Base-by-base conservation (phyloP, 1,140 invertebrate genomes). In the Phenacoccus solenopsis region DNA sequence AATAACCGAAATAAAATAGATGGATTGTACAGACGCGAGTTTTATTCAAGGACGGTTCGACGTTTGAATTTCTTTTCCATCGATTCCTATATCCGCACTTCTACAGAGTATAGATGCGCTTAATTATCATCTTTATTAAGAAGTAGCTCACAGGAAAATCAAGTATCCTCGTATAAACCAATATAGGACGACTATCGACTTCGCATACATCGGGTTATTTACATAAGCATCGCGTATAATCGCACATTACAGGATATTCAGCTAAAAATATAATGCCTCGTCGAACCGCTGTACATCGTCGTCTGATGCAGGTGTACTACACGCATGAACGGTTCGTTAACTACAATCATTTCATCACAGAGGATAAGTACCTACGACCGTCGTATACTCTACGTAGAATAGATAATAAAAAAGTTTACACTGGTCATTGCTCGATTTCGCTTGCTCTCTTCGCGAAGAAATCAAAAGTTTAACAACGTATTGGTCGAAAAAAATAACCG, bases 241-340 rank as follows among this genome's bases (percentile, higher is more conserved):
- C 38, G 38, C 20, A 49, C 38, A 49, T 49, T n/a, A n/a, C 38
- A 49, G 38, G 38, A 49, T 49, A 49, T 49, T 49, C 16, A 49
- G 38, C 20, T 49, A 16, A n/a, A 49, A 49, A 49, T 49, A 49
- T n/a, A 16, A 7, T 7, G 30, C 30, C 5, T 32, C 30, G 30
- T 32, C 30, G 30, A 5, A 5, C n/a, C n/a, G n/a, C n/a, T n/a
- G n/a, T n/a, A n/a, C n/a, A n/a, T n/a, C n/a, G n/a, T n/a, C n/a
- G n/a, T n/a, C n/a, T n/a, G 38, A 49, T 49, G 38, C 38, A 49
- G 38, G 38, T 49, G 38, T 49, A 49, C 16, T 49, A 16, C 20
- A 49, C 38, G 38, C 38, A 49, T 49, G 38, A 49, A 49, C 38
- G 38, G 38, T 49, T 49, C 38, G 38, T 49, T 49, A 49, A 49